Evolutionary conservation across 2,797 vertebrate species (phyloP), one percentile per base, ranked within the genome.

Genomic region (Epinephelus awoara): DNA sequence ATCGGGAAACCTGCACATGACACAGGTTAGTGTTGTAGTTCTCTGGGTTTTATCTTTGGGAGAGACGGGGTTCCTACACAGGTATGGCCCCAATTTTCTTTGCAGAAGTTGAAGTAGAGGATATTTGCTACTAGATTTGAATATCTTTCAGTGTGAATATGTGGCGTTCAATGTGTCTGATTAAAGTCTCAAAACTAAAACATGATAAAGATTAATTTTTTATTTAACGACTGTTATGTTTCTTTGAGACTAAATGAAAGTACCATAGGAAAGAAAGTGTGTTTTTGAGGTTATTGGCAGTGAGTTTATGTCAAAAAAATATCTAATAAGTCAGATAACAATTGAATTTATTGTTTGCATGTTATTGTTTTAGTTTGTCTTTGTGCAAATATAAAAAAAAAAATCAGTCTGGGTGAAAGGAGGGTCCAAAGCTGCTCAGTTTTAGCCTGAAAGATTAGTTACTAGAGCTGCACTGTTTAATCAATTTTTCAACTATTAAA

Each of bases 51-150:
- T 58, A 75, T 83, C 82, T 90, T 88, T 85, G 77, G 81, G 67
- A 80, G 55, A 79, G 57, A 73, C 61, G 23, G 73, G 79, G 76
- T 84, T 91, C 82, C 87, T 75, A 86, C 86, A 88, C 88, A 75
- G 75, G 72, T 27, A 25, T 27, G 15, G 3, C 17, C 6, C 38
- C 19, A n/a, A 51, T 63, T 34, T 47, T 58, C 6, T 58, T 19
- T 34, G 10, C 12, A 38, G 51, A 21, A 21, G 3, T 23, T 6
- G 4, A 67, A n/a, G 23, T 19, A 2, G 10, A 56, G 8, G 14
- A 50, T 61, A 46, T 46, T 42, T 47, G 3, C 2, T 0, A 4
- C 14, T 0, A 7, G 55, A 3, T 40, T 42, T 27, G 12, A 54
- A 59, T 59, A 8, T 34, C 5, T 40, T 29, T 21, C 9, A 54